Percentiles rank a stretch among this genome's conserved stretches.
Conservation (phyloP, 2,888 invertebrate genomes). For the Metallyticus violacea region DNA sequence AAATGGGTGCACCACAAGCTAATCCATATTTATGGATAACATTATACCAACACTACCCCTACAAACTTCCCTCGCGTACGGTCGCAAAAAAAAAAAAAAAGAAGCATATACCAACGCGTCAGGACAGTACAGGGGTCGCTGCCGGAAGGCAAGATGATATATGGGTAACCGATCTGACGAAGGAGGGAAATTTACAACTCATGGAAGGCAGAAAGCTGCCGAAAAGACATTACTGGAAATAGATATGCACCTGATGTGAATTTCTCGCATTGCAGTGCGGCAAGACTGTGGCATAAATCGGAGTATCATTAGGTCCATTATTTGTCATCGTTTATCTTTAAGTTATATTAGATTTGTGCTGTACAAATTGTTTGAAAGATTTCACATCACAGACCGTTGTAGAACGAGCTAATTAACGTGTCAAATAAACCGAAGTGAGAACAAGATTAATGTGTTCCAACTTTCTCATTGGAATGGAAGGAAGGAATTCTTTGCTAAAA, state of each 20-base stretch:
- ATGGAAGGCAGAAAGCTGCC: neutral
- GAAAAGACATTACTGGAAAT: neutral
- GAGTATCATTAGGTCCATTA: neutral
- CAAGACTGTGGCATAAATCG: too few species aligned
- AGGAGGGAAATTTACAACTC: neutral
- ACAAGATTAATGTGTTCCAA: too few species aligned
- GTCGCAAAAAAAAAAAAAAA: neutral
- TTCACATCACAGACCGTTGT: too few species aligned
- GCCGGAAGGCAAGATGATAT: neutral
- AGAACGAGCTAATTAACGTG: too few species aligned
- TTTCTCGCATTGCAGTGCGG: neutral
- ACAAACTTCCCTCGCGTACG: neutral
- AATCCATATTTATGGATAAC: constrained; percentile 17
- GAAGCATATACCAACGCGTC: neutral
- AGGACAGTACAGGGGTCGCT: neutral
- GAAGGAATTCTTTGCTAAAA: too few species aligned
- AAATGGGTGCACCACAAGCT: neutral
- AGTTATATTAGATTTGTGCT: too few species aligned
- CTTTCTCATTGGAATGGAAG: too few species aligned
- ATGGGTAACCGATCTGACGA: neutral
- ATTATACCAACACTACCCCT: neutral
- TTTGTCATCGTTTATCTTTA: neutral
- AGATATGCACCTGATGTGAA: neutral
- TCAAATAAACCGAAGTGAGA: too few species aligned
- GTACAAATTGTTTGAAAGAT: too few species aligned